Evolutionary conservation across 2,797 vertebrate genomes (phyloP).

Genomic region (Furcifer pardalis): DNA sequence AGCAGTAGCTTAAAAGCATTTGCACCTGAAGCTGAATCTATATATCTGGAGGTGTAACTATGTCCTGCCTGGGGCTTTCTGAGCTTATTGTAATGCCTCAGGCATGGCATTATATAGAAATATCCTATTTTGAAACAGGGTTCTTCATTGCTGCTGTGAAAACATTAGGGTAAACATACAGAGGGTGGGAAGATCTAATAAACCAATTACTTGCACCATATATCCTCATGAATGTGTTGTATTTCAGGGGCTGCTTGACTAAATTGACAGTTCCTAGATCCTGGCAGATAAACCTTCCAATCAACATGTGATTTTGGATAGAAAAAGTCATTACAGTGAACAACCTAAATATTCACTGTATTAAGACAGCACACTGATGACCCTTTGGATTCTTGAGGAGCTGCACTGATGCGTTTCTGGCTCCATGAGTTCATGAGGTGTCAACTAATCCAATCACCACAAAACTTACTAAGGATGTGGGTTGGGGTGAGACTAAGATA

Average conservation of each 20-base stretch:
- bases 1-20: conserved; percentile 65
- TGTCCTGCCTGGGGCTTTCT: conserved; percentile 58
- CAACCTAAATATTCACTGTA: not conserved
- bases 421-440: not conserved
- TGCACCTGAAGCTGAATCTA: conserved; percentile 61
- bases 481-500: not conserved
- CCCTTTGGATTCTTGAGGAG: not conserved
- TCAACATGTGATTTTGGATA: conserved; percentile 29
- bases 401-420: not conserved
- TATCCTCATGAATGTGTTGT: conserved; percentile 39
- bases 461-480: not conserved
- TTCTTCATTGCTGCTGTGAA: conserved; percentile 49
- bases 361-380: not conserved
- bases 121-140: conserved; percentile 46
- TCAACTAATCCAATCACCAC: not conserved
- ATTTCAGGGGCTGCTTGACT: conserved; percentile 6
- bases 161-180: conserved; percentile 45
- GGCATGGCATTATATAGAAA: conserved; percentile 57
- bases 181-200: conserved; percentile 47
- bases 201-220: conserved; percentile 36
- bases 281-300: conserved; percentile 15
- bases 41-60: conserved; percentile 42
- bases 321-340: conserved; percentile 30
- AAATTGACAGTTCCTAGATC: not conserved
- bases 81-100: conserved; percentile 60